Evolutionary conservation across 2,113 vertebrate genomes (phyloP).

Genomic region (Antennarius striatus): DNA sequence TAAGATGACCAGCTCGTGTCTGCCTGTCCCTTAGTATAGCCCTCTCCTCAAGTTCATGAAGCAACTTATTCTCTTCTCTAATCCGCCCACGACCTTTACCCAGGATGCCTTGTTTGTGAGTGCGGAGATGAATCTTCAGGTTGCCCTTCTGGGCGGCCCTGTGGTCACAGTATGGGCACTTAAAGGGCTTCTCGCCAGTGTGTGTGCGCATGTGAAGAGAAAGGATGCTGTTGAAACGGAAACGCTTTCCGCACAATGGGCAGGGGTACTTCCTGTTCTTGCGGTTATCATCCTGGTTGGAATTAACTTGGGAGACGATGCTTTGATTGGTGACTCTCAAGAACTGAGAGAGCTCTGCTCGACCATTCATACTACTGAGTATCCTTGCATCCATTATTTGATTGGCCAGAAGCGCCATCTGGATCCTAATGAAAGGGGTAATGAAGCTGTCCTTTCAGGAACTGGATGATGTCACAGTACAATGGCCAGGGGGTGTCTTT

Average conservation of each 20-base stretch:
- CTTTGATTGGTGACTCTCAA: slow-evolving; percentile 93
- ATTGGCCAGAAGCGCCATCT: slow-evolving; percentile 96
- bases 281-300: slow-evolving; percentile 91
- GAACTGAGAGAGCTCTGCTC: slow-evolving; percentile 96
- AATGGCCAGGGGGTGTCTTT: slow-evolving; percentile 87
- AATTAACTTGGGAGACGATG: slow-evolving; percentile 91
- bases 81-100: slow-evolving; percentile 96
- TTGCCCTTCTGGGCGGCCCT: slow-evolving; percentile 98
- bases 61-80: slow-evolving; percentile 92
- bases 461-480: slow-evolving; percentile 83
- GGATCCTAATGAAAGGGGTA: slow-evolving; percentile 86
- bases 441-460: slow-evolving; percentile 84
- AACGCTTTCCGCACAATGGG: slow-evolving; percentile 95
- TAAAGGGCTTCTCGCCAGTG: slow-evolving; percentile 98
- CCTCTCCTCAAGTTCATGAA: slow-evolving; percentile 96
- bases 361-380: slow-evolving; percentile 88
- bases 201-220: slow-evolving; percentile 98
- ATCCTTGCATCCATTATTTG: slow-evolving; percentile 90
- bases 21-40: slow-evolving; percentile 95
- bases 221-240: slow-evolving; percentile 98
- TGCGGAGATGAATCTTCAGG: slow-evolving; percentile 98
- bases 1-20: slow-evolving; percentile 83
- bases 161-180: slow-evolving; percentile 98
- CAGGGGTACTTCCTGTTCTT: slow-evolving; percentile 98
- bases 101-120: slow-evolving; percentile 96